phyloP scores from a whole-genome alignment of 2,113 vertebrate species.

The Zapornia atra region DNA sequence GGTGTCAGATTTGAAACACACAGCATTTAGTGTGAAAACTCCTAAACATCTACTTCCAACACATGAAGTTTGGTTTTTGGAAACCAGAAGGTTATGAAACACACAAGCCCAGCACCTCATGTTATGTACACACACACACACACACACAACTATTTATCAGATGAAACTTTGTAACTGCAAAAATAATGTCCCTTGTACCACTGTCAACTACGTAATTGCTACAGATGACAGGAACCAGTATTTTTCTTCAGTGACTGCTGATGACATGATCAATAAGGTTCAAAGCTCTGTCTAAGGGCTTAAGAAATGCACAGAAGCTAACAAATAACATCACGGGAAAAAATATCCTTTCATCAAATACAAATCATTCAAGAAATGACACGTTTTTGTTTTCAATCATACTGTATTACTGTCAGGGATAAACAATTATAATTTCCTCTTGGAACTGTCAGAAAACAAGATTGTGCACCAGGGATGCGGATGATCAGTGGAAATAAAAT shows the following conservation, averaged over 20 bases:
- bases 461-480: not conserved
- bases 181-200: not conserved
- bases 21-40: not conserved
- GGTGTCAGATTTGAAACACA: not conserved
- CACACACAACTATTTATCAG: not conserved
- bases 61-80: not conserved
- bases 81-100: not conserved
- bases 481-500: not conserved
- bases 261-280: not conserved
- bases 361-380: not conserved
- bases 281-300: not conserved
- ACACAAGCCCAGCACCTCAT: not conserved
- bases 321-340: not conserved
- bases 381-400: not conserved
- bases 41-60: not conserved
- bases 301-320: slow-evolving; percentile 1
- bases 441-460: not conserved
- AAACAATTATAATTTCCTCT: not conserved
- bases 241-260: not conserved
- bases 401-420: not conserved
- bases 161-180: not conserved
- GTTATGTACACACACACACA: not conserved
- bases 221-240: not conserved
- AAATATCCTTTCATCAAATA: not conserved
- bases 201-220: not conserved